Base-by-base conservation (phyloP, 2,888 invertebrate genomes). In the Agapostemon virescens region DNA sequence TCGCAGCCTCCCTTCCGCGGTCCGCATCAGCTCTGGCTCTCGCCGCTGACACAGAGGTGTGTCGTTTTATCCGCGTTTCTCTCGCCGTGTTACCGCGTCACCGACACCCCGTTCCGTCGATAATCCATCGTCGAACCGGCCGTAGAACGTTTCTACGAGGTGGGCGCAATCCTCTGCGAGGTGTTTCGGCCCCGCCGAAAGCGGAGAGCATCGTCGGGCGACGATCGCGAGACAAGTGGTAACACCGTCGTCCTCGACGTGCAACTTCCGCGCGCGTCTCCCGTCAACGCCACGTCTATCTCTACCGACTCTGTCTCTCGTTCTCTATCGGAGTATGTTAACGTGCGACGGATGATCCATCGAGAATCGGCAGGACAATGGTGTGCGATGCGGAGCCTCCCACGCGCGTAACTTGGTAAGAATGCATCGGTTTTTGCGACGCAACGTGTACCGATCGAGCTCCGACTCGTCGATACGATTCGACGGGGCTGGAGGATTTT, bases 1-100 rank as follows among this genome's bases (percentile, higher is more conserved):
- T 90, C 90, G 88, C 92, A 92, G 92, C 92, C 90, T 92, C 92
- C 92, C 91, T 91, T 91, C 86, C 87, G 88, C 87, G 91, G 88
- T 90, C 90, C 91, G 89, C 89, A 90, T 90, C 90, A 89, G 69
- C 82, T 87, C 86, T 74, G 87, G 71, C 45, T 71, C 70, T 55
- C 82, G 85, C 86, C 84, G 85, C 86, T 85, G 83, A 76, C 83
- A 74, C 80, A 86, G 90, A 89, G 89, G 90, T 89, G 91, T 90
- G 90, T 85, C 89, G 85, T 87, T 86, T 81, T 73, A 38, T 63
- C 61, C 69, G 79, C 76, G 82, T 82, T 76, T 74, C 69, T 69
- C n/a, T 63, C 75, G 40, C 40, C 61, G 72, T 55, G 61, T n/a
- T n/a, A n/a, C n/a, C 58, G 49, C 23, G 63, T 13, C 69, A 26